Evolutionary conservation across 2,797 vertebrate genomes (phyloP).

Genomic region (Hippoglossus hippoglossus): DNA sequence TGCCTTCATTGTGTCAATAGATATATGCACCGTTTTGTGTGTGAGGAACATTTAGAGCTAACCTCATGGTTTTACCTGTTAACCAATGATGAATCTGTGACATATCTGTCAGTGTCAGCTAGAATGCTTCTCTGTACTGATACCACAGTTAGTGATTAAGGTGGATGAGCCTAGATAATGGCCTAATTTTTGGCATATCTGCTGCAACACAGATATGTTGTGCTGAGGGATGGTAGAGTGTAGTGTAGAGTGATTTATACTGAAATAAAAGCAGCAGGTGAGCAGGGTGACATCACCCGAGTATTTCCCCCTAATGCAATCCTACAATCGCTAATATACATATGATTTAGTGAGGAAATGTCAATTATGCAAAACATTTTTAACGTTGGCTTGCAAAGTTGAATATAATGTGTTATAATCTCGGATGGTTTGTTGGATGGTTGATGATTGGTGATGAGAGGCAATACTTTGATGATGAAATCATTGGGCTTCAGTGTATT

Average conservation of each 20-base stretch:
- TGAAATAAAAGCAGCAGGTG: conserved; percentile 41
- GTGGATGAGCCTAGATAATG: background rate
- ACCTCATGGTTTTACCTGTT: background rate
- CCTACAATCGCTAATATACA: conserved; percentile 4
- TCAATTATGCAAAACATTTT: conserved; percentile 42
- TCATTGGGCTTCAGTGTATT: conserved; percentile 5
- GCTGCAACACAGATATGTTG: background rate
- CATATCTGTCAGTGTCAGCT: background rate
- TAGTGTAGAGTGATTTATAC: conserved; percentile 7
- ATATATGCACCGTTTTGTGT: too few species aligned
- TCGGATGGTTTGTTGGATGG: background rate
- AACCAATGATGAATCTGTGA: background rate
- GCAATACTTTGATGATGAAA: conserved; percentile 12
- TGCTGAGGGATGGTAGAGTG: too few species aligned
- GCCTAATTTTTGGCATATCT: conserved; percentile 2
- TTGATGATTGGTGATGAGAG: conserved; percentile 22
- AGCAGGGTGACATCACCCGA: conserved; percentile 16
- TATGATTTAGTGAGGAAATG: conserved; percentile 26
- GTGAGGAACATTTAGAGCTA: too few species aligned
- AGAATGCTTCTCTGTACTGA: background rate
- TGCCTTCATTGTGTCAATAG: background rate
- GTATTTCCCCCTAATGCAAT: conserved; percentile 11
- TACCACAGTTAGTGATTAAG: background rate
- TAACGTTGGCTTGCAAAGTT: conserved; percentile 25
- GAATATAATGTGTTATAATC: background rate